Evolutionary conservation across 2,888 invertebrate species (phyloP), one percentile per base, ranked within the genome.

Genomic region (Lottia scabra): DNA sequence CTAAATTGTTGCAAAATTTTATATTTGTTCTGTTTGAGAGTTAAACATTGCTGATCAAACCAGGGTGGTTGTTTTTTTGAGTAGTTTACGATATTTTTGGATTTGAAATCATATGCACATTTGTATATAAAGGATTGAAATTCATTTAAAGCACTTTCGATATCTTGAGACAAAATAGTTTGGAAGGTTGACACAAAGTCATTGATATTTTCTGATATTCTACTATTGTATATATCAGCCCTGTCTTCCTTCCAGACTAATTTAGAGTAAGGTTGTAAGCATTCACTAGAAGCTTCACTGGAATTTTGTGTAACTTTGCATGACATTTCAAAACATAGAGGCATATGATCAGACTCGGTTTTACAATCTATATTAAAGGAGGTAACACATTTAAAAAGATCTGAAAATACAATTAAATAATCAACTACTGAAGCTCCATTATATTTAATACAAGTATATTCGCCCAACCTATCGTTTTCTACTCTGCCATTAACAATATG

Each of bases 351-450:
- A 6, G 56, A 56, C 8, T 56, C 56, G 23, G 56, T 56, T 56
- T 23, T 56, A 19, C 56, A 56, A 19, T 56, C 56, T 1, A 56
- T 15, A 56, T 23, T n/a, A 19, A 56, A 56, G n/a, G 56, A 56
- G 10, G 19, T 8, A 56, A 56, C 23, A n/a, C n/a, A 12, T 23
- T 56, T 56, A 56, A 19, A 56, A 56, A 56, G 10, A 56, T 56
- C 56, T 12, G 56, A 19, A 19, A 19, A 56, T 12, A 56, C 19
- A 8, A 56, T 6, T 6, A 48, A 15, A 56, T 56, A 56, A 23
- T 56, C 56, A n/a, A 56, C 56, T 23, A 56, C 56, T n/a, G n/a
- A 56, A 13, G 56, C 56, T 19, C 56, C 56, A 56, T 56, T 56
- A 23, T 56, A 56, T 19, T 56, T 56, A 19, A 56, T 23, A 19